Base-by-base conservation (phyloP, 1,140 invertebrate genomes). In the Brachionus asplanchnoidis region DNA sequence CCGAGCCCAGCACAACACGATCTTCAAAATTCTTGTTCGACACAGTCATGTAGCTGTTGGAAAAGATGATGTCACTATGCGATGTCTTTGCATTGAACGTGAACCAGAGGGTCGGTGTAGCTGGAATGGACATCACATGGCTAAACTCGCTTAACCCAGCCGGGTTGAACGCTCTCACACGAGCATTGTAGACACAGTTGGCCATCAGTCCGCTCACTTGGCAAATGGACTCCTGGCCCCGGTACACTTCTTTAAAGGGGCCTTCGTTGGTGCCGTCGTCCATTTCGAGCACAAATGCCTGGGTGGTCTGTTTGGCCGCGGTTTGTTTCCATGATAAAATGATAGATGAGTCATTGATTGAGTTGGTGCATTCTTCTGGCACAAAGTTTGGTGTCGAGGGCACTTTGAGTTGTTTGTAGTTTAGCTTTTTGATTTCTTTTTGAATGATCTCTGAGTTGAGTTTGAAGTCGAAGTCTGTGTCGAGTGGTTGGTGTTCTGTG, bases 21-120 rank as follows among this genome's bases (percentile, higher is more conserved):
- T 98, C 95, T 89, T 98, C 96, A 91, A 95, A 97, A 85, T 95
- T 95, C 86, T 94, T 94, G 85, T 95, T 96, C 14, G 93, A 94
- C 8, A 95, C 94, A 50, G 94, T 94, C 87, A 93, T 92, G 87
- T 94, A 95, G 88, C 95, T 94, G 87, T 97, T 95, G 78, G 93
- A 93, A 87, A 97, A 92, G n/a, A 93, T 89, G 85, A 96, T 91
- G 80, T 95, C 95, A 17, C 92, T 88, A 89, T 93, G 87, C 89
- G 92, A 87, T 90, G 93, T 86, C 90, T 86, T 90, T 9, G 93
- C 92, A 89, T 96, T 95, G 90, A 96, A 95, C 86, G 94, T 95
- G 91, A 99, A 99, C 96, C 97, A 98, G 46, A 97, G 96, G 87
- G 98, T 95, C 92, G 97, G 95, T 75, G 97, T 95, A 56, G 97